phyloP scores from a whole-genome alignment of 2,888 invertebrate genomes.

The Ophion slaviceki region DNA sequence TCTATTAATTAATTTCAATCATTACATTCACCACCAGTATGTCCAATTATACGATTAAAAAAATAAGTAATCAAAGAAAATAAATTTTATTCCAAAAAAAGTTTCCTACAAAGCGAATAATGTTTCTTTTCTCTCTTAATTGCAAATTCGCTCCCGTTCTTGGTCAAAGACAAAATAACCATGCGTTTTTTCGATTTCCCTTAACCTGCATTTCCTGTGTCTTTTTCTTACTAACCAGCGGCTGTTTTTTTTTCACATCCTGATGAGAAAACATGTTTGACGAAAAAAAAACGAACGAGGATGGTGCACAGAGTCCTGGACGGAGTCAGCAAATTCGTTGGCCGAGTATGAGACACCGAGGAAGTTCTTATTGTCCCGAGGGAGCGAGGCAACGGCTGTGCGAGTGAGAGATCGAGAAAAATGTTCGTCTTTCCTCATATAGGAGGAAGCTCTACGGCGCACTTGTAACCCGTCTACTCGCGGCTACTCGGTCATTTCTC shows the following conservation, averaged over 20 bases:
- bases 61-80: no score
- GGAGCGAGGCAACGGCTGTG: slow-evolving; percentile 2
- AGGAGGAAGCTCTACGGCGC: slow-evolving; percentile 12
- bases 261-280: not conserved
- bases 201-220: not conserved
- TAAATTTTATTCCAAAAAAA: no score
- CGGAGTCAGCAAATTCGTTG: slow-evolving; percentile 36
- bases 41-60: no score
- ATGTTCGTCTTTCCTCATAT: slow-evolving; percentile 33
- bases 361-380: slow-evolving; percentile 32
- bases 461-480: slow-evolving; percentile 32
- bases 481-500: slow-evolving; percentile 12
- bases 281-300: not conserved
- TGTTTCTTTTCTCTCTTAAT: no score
- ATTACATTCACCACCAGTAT: no score
- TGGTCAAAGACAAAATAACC: no score
- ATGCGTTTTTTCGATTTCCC: no score
- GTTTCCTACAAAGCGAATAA: no score
- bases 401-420: slow-evolving; percentile 37
- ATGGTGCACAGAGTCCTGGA: not conserved
- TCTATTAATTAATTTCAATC: no score
- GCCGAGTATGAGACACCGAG: slow-evolving; percentile 1
- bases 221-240: not conserved
- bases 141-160: no score
- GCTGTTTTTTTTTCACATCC: not conserved